Evolutionary conservation across 2,888 invertebrate genomes (phyloP), one percentile per base, ranked within the genome.

Genomic region (Campaea margaritaria): DNA sequence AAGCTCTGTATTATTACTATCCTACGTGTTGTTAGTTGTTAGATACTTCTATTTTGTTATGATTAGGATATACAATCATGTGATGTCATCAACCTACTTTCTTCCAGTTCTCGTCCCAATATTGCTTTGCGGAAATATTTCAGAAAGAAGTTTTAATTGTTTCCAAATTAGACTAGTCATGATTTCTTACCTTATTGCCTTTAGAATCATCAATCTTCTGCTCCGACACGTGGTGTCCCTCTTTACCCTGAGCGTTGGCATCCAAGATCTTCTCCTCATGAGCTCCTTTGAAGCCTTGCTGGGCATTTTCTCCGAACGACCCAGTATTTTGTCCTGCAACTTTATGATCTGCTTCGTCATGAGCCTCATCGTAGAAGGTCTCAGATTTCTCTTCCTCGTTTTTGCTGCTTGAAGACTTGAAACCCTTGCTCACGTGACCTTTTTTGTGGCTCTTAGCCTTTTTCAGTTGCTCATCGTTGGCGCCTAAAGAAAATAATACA

Each of bases 301-400:
- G 91, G 0, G 93, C 84, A 34, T 93, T 92, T 69, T 94, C 93
- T 0, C 94, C 95, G 70, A 93, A 94, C 0, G 93, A 87, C 2
- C 94, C 94, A 58, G 91, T 88, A 65, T 94, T 92, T 27, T 94
- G 94, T 7, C 93, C 93, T 64, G 91, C 93, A 34, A 93, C 78
- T 72, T 92, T 92, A 70, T 94, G 93, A 68, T 94, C 94, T 0
- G 93, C 94, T 75, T 94, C 94, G 72, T 95, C 94, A 68, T 95
- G 94, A 14, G 93, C 94, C 70, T 95, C 94, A 58, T 95, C 95
- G 71, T 94, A 95, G 86, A 93, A 95, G 71, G 93, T 94, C 75
- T 95, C 94, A 7, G 94, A 93, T 76, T 94, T 94, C 58, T 94
- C 94, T 69, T 94, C 93, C 71, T 95, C 95, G 70, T 95, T 95